Percentiles rank a stretch among this genome's conserved stretches.
Evolutionary conservation across 2,888 invertebrate genomes (phyloP).

Genomic region (Pheosia gnoma): DNA sequence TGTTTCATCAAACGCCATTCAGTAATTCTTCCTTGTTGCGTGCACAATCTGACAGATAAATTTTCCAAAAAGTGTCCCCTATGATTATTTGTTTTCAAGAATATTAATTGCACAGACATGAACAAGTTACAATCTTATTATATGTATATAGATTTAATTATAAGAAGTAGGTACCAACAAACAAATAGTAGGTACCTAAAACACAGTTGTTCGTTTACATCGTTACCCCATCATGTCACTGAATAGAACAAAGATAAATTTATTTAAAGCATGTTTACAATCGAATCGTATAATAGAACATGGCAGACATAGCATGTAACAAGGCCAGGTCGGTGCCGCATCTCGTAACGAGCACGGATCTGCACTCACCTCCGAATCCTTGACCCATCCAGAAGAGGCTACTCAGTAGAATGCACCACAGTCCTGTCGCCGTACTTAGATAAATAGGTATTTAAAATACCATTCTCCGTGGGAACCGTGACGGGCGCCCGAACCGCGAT

Average conservation of each 20-base stretch:
- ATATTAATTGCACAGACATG: too few relatives aligned
- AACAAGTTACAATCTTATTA: too few relatives aligned
- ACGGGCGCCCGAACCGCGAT: slow-evolving; percentile 69
- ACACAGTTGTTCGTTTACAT: slow-evolving; percentile 8
- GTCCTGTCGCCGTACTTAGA: slow-evolving; percentile 79
- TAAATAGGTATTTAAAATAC: slow-evolving; percentile 83
- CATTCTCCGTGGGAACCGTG: slow-evolving; percentile 81
- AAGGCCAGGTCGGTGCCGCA: slow-evolving; percentile 73
- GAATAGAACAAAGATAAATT: slow-evolving; percentile 15
- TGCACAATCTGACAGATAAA: too few relatives aligned
- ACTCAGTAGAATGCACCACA: slow-evolving; percentile 74
- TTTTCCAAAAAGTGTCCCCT: too few relatives aligned
- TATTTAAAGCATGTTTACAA: slow-evolving; percentile 41
- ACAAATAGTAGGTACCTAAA: slow-evolving; percentile 17
- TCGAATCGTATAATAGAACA: slow-evolving; percentile 70
- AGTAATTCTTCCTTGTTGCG: too few relatives aligned
- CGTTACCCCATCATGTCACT: slow-evolving; percentile 3
- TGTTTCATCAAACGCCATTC: too few relatives aligned
- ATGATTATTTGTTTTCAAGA: too few relatives aligned
- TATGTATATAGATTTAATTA: background rate
- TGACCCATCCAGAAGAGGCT: slow-evolving; percentile 84
- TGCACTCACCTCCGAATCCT: slow-evolving; percentile 79
- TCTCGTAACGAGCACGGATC: slow-evolving; percentile 65
- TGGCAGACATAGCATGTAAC: slow-evolving; percentile 65
- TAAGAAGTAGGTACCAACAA: slow-evolving; percentile 19